These are phyloP conservation scores for Scylla paramamosain DNA, from an alignment of 1,140 invertebrate genomes.

Conservation along the genomic window DNA sequence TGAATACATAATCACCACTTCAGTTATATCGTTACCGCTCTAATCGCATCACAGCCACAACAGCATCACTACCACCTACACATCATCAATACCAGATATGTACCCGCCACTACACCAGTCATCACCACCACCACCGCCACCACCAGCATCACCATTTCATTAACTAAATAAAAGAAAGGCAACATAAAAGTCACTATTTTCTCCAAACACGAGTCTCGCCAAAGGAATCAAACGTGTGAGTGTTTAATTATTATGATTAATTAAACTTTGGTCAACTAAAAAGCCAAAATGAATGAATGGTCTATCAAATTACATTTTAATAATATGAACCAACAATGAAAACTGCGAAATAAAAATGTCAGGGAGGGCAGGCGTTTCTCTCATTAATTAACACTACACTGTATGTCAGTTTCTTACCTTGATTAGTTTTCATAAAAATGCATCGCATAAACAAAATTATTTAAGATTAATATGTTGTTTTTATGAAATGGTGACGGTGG, in stretches of 20 bases:
- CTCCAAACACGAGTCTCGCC: background rate
- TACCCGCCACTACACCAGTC: background rate
- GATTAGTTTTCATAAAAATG: background rate
- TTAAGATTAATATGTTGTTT: background rate
- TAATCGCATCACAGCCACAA: background rate
- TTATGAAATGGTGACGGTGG: background rate
- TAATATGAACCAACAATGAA: background rate
- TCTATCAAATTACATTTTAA: constrained; percentile 25
- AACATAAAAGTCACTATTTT: background rate
- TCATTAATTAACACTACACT: constrained; percentile 15
- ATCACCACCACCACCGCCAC: background rate
- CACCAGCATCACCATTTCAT: background rate
- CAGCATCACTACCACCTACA: background rate
- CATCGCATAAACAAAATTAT: background rate
- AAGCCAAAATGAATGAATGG: constrained; percentile 1
- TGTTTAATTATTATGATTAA: background rate
- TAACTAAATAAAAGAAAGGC: background rate
- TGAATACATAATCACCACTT: background rate
- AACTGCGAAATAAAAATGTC: background rate
- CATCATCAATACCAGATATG: background rate
- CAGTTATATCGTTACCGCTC: background rate
- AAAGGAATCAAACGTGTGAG: background rate
- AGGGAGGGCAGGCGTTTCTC: background rate
- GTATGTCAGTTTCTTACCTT: background rate
- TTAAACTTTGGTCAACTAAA: constrained; percentile 16